Percentiles rank a stretch among this genome's conserved stretches.
phyloP scores from a whole-genome alignment of 2,888 invertebrate species.

The Clanis bilineata region DNA sequence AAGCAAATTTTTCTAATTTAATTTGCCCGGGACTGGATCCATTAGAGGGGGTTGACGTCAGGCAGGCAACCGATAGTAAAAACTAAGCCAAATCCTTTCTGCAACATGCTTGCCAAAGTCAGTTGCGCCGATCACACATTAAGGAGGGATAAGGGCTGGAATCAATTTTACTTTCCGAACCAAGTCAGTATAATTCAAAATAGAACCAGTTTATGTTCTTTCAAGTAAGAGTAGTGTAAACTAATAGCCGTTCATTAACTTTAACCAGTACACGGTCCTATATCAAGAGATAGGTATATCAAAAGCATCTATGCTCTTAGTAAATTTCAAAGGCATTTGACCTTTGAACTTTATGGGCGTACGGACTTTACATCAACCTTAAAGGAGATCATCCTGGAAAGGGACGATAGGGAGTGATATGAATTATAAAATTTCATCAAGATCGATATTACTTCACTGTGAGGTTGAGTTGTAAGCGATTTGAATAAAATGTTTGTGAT shows the following conservation, averaged over 20 bases:
- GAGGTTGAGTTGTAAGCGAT: not conserved
- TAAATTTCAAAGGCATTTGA: slow-evolving; percentile 6
- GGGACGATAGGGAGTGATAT: not conserved
- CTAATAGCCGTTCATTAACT: not conserved
- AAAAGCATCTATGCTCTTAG: slow-evolving; percentile 4
- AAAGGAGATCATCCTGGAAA: not conserved
- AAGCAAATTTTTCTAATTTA: too few species aligned
- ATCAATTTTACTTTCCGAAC: too few species aligned
- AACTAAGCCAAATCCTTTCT: too few species aligned
- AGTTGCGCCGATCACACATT: too few species aligned
- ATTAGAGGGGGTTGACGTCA: too few species aligned
- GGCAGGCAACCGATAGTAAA: too few species aligned
- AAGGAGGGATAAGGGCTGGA: too few species aligned
- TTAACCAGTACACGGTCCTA: too few species aligned
- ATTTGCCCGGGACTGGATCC: too few species aligned
- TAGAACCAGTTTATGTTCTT: not conserved
- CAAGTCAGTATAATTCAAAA: not conserved
- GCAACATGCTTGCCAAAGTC: too few species aligned
- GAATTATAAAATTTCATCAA: not conserved
- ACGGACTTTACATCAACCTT: slow-evolving; percentile 3
- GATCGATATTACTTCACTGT: not conserved
- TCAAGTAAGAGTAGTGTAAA: not conserved
- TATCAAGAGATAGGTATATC: not conserved
- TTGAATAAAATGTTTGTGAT: too few species aligned
- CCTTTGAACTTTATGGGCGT: not conserved